Conservation (phyloP, 2,888 invertebrate species). For the Itoplectis maculator region DNA sequence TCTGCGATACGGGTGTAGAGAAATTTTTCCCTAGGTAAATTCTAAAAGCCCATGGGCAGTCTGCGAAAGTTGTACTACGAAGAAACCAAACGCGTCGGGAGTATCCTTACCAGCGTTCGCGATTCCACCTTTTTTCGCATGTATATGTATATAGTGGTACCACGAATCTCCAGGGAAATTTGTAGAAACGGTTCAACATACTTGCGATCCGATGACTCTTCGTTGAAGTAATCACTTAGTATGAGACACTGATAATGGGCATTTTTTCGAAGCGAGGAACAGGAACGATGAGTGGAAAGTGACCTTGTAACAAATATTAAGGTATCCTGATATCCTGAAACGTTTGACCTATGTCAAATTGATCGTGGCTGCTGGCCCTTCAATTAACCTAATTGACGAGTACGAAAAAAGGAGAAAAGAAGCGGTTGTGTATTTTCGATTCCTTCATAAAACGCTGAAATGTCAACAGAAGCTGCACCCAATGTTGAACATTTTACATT, state of each 20-base stretch:
- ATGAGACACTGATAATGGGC: conserved; percentile 38
- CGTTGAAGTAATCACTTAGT: conserved; percentile 49
- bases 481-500: neutral
- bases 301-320: conserved; percentile 41
- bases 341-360: conserved; percentile 56
- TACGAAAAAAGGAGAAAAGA: conserved; percentile 28
- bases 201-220: conserved; percentile 39
- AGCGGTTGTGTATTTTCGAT: conserved; percentile 56
- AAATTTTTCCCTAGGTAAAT: conserved; percentile 55
- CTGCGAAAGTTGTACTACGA: conserved; percentile 38
- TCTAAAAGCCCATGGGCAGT: conserved; percentile 34
- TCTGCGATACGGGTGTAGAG: conserved; percentile 21
- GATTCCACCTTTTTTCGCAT: neutral
- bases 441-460: neutral
- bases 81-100: conserved; percentile 11
- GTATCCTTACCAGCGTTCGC: conserved; percentile 11
- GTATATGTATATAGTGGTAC: neutral
- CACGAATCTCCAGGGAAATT: conserved; percentile 61
- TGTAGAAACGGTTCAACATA: conserved; percentile 31
- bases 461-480: conserved; percentile 7
- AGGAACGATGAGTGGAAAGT: neutral
- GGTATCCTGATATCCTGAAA: conserved; percentile 36
- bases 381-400: conserved; percentile 63
- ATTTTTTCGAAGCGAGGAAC: neutral
- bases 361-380: conserved; percentile 34